Evolutionary conservation across 2,113 vertebrate genomes (phyloP).

Genomic region (Lasiurus borealis): DNA sequence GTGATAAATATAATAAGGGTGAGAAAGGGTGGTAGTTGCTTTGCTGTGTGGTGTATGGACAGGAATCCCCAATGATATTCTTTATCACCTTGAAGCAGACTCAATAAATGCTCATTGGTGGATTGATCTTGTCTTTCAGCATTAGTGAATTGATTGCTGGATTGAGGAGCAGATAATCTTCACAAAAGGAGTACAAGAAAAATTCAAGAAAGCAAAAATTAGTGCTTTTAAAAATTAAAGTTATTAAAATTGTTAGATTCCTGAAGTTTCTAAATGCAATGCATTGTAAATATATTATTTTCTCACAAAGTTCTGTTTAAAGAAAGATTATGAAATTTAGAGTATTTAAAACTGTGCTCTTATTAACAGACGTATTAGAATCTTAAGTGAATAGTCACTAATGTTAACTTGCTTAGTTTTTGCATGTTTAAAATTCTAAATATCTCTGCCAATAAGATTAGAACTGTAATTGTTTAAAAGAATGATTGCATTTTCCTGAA

Average conservation of each 20-base stretch:
- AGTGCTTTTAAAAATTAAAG: neutral
- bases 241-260: neutral
- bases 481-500: slow-evolving; percentile 41
- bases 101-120: neutral
- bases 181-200: neutral
- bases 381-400: neutral
- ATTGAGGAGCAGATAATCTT: neutral
- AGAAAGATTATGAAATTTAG: slow-evolving; percentile 36
- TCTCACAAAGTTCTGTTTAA: neutral
- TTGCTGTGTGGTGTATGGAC: neutral
- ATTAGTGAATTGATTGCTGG: neutral
- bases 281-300: neutral
- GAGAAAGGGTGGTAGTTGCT: neutral
- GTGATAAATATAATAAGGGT: neutral
- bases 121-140: neutral
- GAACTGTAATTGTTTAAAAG: slow-evolving; percentile 41
- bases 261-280: neutral
- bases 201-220: neutral
- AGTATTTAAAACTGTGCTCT: slow-evolving; percentile 27
- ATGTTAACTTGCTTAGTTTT: neutral
- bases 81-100: neutral
- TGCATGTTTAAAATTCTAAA: slow-evolving; percentile 1
- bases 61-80: neutral
- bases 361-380: neutral
- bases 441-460: slow-evolving; percentile 2